Conservation (phyloP, 1,140 invertebrate genomes). For the Trialeurodes vaporariorum region DNA sequence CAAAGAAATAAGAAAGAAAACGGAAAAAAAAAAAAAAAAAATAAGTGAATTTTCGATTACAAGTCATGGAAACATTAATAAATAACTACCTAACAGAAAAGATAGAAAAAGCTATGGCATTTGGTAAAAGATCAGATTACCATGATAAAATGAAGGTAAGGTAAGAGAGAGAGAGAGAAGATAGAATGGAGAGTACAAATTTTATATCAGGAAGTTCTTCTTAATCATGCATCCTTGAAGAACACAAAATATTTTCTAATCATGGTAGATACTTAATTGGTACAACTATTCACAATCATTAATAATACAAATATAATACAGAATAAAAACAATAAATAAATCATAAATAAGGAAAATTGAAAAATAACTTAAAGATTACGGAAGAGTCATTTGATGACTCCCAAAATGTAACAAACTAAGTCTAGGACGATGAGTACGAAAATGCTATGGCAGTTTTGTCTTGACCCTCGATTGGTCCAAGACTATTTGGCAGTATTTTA, state of each 20-base stretch:
- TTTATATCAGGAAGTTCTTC: no score
- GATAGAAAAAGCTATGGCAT: neutral
- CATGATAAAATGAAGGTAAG: no score
- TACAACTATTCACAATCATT: neutral
- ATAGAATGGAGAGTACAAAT: no score
- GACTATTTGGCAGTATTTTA: neutral
- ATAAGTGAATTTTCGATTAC: no score
- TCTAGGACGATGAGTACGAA: neutral
- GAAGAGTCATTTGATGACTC: neutral
- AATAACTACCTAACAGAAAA: no score
- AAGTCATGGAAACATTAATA: no score
- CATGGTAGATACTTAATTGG: neutral
- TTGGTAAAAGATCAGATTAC: neutral
- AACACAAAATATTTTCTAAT: neutral
- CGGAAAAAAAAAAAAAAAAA: no score
- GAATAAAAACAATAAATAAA: neutral
- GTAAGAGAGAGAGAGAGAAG: neutral
- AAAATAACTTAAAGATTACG: neutral
- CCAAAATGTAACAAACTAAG: neutral
- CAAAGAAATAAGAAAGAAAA: no score
- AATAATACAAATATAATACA: neutral
- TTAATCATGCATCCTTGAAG: neutral
- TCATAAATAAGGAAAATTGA: neutral
- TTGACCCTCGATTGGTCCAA: neutral
- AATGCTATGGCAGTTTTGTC: neutral